Conservation (phyloP, 2,113 vertebrate species). For the Misgurnus mizolepis region DNA sequence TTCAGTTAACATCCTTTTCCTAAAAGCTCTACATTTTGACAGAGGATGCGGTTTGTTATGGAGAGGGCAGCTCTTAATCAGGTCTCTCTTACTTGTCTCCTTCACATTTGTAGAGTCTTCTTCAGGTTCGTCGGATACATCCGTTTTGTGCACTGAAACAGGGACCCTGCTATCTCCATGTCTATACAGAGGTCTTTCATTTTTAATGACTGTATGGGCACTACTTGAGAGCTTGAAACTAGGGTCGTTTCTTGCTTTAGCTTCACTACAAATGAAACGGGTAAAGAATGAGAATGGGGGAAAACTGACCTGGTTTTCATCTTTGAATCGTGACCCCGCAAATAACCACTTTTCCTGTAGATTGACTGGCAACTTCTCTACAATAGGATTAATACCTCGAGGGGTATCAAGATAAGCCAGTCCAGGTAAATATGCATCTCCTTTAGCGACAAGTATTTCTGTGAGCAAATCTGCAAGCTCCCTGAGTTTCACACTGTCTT, state of each 20-base stretch:
- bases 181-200: not conserved
- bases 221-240: slow-evolving; percentile 16
- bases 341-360: no score
- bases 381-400: no score
- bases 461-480: slow-evolving; percentile 43
- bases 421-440: slow-evolving; percentile 38
- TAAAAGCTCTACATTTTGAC: not conserved
- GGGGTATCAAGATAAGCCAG: slow-evolving; percentile 46
- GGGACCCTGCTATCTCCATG: not conserved
- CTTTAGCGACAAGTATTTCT: slow-evolving; percentile 45
- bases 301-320: no score
- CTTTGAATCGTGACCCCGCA: no score
- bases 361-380: no score
- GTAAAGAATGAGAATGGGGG: no score
- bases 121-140: not conserved
- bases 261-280: slow-evolving; percentile 19
- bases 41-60: not conserved
- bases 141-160: slow-evolving; percentile 46
- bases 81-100: not conserved
- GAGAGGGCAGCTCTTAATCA: not conserved
- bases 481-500: slow-evolving; percentile 41
- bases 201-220: not conserved
- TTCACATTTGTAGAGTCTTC: not conserved
- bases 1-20: not conserved
- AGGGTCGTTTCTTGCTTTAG: slow-evolving; percentile 43